Conservation (phyloP, 2,797 vertebrate species). For the Sciaenops ocellatus region DNA sequence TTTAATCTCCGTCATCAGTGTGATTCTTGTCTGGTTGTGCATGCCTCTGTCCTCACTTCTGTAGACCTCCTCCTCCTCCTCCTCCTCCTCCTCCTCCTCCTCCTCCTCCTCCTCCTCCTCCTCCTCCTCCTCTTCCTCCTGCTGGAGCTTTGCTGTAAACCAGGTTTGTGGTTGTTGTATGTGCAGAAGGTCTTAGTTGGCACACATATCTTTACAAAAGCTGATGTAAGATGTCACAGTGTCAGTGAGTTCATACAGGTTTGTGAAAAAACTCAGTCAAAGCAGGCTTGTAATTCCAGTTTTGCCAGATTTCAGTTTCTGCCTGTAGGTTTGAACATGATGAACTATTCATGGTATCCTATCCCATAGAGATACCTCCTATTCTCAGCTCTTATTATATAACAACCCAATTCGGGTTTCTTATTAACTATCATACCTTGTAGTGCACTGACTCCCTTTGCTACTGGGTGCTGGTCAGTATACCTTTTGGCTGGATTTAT, state of each 20-base stretch:
- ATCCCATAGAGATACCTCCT: background rate
- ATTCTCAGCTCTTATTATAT: background rate
- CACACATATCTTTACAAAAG: background rate
- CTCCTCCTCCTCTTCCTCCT: background rate
- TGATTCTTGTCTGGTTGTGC: constrained; percentile 1
- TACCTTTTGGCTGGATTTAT: background rate
- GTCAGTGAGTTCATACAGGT: too few relatives aligned
- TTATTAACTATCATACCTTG: background rate
- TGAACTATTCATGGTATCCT: too few relatives aligned
- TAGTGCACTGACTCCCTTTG: background rate
- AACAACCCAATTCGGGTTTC: background rate
- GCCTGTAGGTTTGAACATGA: background rate
- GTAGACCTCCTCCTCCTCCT: background rate
- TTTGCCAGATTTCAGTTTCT: background rate
- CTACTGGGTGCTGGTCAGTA: background rate
- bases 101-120: background rate
- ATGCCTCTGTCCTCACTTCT: background rate
- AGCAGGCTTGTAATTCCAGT: background rate
- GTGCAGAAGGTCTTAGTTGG: background rate
- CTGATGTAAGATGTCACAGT: background rate
- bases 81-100: too few relatives aligned
- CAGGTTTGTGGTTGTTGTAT: background rate
- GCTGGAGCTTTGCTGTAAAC: background rate
- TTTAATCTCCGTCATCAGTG: background rate
- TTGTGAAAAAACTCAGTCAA: background rate